Evolutionary conservation across 2,113 vertebrate genomes (phyloP).

Genomic region (Ciconia boyciana): DNA sequence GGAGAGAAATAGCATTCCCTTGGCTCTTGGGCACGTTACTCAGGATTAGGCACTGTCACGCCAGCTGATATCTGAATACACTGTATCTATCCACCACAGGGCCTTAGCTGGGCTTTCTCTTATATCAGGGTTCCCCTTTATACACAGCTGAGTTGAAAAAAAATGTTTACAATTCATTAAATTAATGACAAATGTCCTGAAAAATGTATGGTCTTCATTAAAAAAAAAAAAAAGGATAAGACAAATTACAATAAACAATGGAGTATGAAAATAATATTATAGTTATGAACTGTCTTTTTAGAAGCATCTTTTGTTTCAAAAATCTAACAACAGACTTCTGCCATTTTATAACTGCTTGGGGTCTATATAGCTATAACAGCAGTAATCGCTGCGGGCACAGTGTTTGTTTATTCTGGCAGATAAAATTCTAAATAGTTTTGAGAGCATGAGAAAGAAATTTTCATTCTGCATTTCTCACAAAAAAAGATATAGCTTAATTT

Average conservation of each 20-base stretch:
- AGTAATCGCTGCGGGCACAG: background rate
- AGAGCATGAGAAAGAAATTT: background rate
- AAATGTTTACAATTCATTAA: background rate
- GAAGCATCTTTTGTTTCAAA: background rate
- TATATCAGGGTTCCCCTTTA: background rate
- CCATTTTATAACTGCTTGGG: background rate
- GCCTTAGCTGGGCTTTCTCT: background rate
- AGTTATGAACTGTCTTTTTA: background rate
- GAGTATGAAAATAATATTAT: background rate
- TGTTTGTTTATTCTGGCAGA: background rate
- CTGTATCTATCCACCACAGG: constrained; percentile 4
- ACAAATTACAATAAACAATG: background rate
- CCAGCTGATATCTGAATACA: constrained; percentile 64
- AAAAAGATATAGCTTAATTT: background rate
- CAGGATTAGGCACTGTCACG: constrained; percentile 77
- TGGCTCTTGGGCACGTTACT: constrained; percentile 77
- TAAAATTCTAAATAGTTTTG: background rate
- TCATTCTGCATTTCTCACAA: background rate
- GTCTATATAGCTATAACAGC: background rate
- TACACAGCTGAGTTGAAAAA: background rate
- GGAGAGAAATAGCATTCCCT: constrained; percentile 67
- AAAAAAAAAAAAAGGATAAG: background rate
- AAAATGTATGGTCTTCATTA: background rate
- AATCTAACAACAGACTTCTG: background rate
- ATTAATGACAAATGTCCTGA: background rate